Base-by-base conservation (phyloP, 2,888 invertebrate species). In the Erynnis tages region DNA sequence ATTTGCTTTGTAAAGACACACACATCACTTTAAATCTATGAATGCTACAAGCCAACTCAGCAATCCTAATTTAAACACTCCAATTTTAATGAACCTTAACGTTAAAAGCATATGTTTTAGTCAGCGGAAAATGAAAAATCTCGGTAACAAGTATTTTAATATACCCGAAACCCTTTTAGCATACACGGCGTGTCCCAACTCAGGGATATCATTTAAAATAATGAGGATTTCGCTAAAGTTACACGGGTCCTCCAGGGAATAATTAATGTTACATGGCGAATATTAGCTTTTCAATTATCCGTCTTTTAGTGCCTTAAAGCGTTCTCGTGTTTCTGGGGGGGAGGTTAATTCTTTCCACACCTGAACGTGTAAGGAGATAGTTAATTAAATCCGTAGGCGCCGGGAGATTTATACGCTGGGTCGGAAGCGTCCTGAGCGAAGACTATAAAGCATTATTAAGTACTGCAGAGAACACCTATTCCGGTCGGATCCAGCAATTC, bases 251-350 rank as follows among this genome's bases (percentile, higher is more conserved):
- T 81, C 76, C 56, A 60, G 78, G 76, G 84, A 74, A 81, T 84
- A 86, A 86, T 87, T 86, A 86, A 86, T 82, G 80, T 80, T 80
- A 80, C 82, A 74, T 76, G 77, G 71, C 74, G 83, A 79, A 83
- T 85, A 86, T 87, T 86, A 87, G 85, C 85, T 86, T 85, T 84
- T 82, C 85, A 86, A 87, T 86, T 87, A 86, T 78, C 71, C 76
- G 73, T 78, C 76, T 86, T 83, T 83, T 84, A 85, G 77, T 80
- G 72, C 73, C 78, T 79, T 71, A 76, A 77, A 79, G 82, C 71
- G 79, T 66, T 76, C 76, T 81, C 75, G 63, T 69, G 79, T 79
- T 79, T 64, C 76, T 61, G 61, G 57, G 61, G 59, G 60, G 59
- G 61, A 60, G 63, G 62, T 54, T 74, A 72, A 79, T 80, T 77